Percentiles rank a stretch among this genome's conserved stretches.
Conservation (phyloP, 2,113 vertebrate species). For the Psephotus haematonotus region DNA sequence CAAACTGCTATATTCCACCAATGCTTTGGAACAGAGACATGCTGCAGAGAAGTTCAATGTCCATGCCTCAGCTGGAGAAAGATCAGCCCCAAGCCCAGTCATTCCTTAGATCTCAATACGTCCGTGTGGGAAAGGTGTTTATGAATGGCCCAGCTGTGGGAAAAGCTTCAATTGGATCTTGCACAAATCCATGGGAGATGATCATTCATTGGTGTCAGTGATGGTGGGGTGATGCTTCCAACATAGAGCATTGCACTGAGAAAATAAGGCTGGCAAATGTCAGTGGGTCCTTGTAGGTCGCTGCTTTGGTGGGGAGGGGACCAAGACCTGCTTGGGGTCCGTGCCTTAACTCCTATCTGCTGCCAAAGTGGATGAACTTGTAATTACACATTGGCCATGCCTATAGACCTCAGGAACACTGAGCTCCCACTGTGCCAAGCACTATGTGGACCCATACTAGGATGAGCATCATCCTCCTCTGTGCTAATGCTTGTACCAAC, state of each 20-base stretch:
- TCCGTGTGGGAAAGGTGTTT: neutral
- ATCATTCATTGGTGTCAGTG: neutral
- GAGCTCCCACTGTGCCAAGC: neutral
- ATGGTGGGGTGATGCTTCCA: neutral
- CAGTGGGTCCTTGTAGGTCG: accelerated
- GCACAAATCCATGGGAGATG: neutral
- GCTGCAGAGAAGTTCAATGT: neutral
- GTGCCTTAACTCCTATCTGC: neutral
- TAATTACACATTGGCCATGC: neutral
- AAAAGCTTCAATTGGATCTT: neutral
- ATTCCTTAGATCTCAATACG: neutral
- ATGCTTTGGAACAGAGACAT: neutral
- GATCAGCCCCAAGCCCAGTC: neutral
- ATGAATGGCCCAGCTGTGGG: neutral
- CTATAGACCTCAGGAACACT: accelerated
- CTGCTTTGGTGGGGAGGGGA: neutral
- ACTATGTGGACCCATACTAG: accelerated
- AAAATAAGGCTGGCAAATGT: neutral
- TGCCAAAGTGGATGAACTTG: accelerated
- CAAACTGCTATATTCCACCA: accelerated
- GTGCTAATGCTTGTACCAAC: neutral
- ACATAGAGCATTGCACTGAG: neutral
- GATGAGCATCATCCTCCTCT: neutral
- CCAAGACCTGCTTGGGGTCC: neutral
- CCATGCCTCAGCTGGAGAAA: neutral